A percentile compares a stretch with the other conserved stretches of the same genome.
phyloP scores from a whole-genome alignment of 2,797 vertebrate species.

The Buceros bicornis region DNA sequence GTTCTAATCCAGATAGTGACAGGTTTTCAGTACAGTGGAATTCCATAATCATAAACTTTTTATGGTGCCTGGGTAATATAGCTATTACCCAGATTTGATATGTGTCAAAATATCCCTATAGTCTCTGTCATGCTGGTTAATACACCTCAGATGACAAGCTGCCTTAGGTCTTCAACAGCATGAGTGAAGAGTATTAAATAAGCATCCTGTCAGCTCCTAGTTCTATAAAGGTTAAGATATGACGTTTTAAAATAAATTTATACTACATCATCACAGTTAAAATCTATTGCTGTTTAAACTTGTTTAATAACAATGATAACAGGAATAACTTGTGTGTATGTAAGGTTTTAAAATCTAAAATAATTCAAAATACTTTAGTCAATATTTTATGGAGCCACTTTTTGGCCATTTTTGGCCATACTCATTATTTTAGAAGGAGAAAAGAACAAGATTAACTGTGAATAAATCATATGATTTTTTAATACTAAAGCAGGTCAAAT shows the following conservation, averaged over 20 bases:
- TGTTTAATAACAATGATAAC: not conserved
- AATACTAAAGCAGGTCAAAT: not conserved
- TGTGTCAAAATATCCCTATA: constrained; percentile 66
- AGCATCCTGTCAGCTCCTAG: not conserved
- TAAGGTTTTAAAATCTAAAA: not conserved
- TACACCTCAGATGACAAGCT: constrained; percentile 8
- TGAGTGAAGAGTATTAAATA: constrained; percentile 44
- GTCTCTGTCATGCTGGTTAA: constrained; percentile 47
- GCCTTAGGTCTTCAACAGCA: not conserved
- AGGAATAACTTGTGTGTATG: not conserved
- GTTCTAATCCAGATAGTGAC: not conserved
- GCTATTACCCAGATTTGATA: constrained; percentile 51
- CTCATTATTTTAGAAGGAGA: not conserved
- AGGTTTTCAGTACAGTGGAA: not conserved
- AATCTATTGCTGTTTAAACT: not conserved
- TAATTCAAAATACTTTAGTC: not conserved
- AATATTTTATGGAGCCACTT: not conserved
- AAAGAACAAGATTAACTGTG: not conserved
- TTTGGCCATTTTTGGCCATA: not conserved
- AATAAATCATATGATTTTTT: not conserved
- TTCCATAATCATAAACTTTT: constrained; percentile 46
- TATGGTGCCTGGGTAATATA: constrained; percentile 45
- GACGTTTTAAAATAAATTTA: not conserved
- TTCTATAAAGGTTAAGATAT: not conserved
- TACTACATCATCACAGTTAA: not conserved